Conservation (phyloP, 2,113 vertebrate genomes). For the Ahaetulla prasina region DNA sequence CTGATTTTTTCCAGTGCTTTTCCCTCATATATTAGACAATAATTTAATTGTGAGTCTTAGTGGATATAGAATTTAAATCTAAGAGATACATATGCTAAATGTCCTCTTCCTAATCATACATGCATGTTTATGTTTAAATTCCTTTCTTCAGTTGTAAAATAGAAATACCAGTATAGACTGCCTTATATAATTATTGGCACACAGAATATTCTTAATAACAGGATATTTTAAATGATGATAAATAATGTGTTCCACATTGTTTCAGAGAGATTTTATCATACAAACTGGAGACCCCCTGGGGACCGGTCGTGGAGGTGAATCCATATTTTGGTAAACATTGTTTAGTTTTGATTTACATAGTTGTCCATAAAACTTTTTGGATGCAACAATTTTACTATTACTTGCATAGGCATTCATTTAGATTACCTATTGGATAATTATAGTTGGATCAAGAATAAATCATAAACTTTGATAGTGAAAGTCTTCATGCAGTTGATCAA, state of each 20-base stretch:
- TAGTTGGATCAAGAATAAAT: neutral
- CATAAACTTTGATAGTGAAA: neutral
- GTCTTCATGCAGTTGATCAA: neutral
- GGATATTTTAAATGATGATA: neutral
- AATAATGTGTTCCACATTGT: constrained; percentile 24
- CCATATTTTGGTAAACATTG: constrained; percentile 83
- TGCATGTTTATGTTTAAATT: neutral
- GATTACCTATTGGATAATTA: neutral
- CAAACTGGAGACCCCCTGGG: constrained; percentile 94
- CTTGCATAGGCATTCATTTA: neutral
- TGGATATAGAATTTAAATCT: neutral
- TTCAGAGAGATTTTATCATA: constrained; percentile 91
- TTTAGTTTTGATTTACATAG: neutral
- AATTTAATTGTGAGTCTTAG: neutral
- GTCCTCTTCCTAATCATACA: neutral
- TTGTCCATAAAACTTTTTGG: neutral
- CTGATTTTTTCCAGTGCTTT: constrained; percentile 14
- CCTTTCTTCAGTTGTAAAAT: neutral
- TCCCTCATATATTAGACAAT: neutral
- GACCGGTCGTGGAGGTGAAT: constrained; percentile 91
- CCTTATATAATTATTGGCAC: neutral
- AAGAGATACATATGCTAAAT: neutral
- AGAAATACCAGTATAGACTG: neutral
- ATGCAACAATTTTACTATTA: neutral
- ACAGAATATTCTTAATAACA: neutral